A percentile compares a stretch with the other conserved stretches of the same genome.
Conservation (phyloP, 2,113 vertebrate species). For the Oncorhynchus mykiss region DNA sequence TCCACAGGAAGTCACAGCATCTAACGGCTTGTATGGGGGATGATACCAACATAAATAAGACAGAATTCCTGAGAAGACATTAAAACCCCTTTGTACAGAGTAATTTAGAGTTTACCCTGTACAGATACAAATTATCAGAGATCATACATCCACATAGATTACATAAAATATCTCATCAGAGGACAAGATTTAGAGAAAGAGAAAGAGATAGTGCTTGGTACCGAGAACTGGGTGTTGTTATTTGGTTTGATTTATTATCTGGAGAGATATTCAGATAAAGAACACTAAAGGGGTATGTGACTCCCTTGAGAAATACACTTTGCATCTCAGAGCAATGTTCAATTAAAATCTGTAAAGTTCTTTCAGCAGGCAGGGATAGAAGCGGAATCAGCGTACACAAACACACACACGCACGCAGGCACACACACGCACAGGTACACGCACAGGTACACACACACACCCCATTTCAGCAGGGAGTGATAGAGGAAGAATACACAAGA, state of each 20-base stretch:
- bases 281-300: slow-evolving; percentile 25
- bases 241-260: slow-evolving; percentile 19
- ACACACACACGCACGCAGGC: slow-evolving; percentile 18
- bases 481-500: slow-evolving; percentile 25
- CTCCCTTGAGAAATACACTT: slow-evolving; percentile 50
- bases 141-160: no score
- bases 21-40: no score
- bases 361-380: slow-evolving; percentile 32
- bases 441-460: neutral
- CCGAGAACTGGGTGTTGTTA: neutral
- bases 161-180: no score
- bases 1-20: no score
- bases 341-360: slow-evolving; percentile 46
- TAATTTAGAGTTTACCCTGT: no score
- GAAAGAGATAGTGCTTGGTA: neutral
- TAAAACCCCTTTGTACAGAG: no score
- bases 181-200: neutral
- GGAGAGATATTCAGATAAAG: slow-evolving; percentile 20
- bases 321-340: slow-evolving; percentile 44
- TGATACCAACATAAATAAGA: no score
- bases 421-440: neutral
- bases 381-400: neutral
- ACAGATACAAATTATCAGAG: no score
- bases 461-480: slow-evolving; percentile 21
- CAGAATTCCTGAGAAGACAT: no score